A percentile compares a stretch with the other conserved stretches of the same genome.
These are phyloP conservation scores for Montipora sp. DNA, from an alignment of 64 coral and sea anemone genomes.

Conservation along the genomic window DNA sequence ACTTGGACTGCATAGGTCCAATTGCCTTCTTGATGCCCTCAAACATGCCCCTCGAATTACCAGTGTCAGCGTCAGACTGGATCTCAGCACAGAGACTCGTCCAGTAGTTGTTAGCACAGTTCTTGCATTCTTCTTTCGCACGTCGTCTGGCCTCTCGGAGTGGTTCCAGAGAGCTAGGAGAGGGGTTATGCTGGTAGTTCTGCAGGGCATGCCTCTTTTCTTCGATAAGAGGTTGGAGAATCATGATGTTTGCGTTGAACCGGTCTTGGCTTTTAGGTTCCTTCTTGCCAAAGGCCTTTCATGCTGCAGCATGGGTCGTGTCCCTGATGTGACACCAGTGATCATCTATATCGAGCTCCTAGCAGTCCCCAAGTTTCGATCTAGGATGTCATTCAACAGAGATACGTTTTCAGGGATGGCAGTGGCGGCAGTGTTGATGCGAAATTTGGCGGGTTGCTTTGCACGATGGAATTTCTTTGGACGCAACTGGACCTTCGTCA, in stretches of 20 bases:
- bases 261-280: neutral
- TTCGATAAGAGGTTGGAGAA: neutral
- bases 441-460: constrained; percentile 22
- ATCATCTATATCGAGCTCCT: neutral
- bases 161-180: neutral
- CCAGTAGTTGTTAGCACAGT: neutral
- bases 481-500: neutral
- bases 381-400: constrained; percentile 19
- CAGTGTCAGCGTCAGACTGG: neutral
- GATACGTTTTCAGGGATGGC: neutral
- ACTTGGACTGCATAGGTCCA: neutral
- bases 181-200: neutral
- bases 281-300: neutral
- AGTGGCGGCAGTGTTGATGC: constrained; percentile 45
- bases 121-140: neutral
- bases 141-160: neutral
- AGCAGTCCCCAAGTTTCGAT: neutral
- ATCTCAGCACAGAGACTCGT: neutral
- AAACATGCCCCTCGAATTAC: neutral
- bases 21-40: neutral
- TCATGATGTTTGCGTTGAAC: constrained; percentile 18
- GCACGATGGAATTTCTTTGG: constrained; percentile 34
- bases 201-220: neutral
- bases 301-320: neutral
- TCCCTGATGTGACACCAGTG: neutral